These are phyloP conservation scores for Megaptera novaeangliae DNA, from an alignment of 2,113 vertebrate species.

Conservation along the genomic window DNA sequence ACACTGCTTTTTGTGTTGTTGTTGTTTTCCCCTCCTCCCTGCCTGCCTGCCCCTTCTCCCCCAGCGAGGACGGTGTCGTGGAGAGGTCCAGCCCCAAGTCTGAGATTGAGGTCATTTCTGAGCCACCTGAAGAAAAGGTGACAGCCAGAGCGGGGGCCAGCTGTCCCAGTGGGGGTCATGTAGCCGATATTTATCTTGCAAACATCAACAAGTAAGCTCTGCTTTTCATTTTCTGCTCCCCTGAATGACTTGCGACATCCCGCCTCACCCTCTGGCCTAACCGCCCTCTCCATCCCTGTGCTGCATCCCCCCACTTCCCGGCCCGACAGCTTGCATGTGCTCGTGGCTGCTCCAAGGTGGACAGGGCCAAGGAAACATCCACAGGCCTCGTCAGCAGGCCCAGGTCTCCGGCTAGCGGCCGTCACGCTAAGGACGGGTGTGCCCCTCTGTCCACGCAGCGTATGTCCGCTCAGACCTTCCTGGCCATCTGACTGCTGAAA, in stretches of 20 bases:
- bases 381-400: not conserved
- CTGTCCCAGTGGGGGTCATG: constrained; percentile 94
- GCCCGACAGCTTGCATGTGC: constrained; percentile 31
- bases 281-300: not conserved
- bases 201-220: constrained; percentile 97
- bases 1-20: constrained; percentile 61
- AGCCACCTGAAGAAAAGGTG: constrained; percentile 93
- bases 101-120: constrained; percentile 88
- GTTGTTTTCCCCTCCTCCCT: constrained; percentile 49
- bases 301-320: not conserved
- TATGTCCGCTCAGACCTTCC: constrained; percentile 1
- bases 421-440: not conserved
- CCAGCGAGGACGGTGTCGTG: constrained; percentile 87
- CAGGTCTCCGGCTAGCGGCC: not conserved
- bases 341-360: not conserved
- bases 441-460: not conserved
- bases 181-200: constrained; percentile 97
- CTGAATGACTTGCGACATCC: constrained; percentile 20
- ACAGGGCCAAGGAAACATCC: not conserved
- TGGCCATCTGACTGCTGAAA: not conserved
- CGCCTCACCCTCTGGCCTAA: constrained; percentile 58
- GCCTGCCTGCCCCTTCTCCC: constrained; percentile 70
- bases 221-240: constrained; percentile 77
- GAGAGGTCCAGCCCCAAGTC: constrained; percentile 95
- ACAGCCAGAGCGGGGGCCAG: constrained; percentile 91